A percentile compares a stretch with the other conserved stretches of the same genome.
Evolutionary conservation across 2,797 vertebrate genomes (phyloP).

Genomic region (Enteromius unitaeniatus): DNA sequence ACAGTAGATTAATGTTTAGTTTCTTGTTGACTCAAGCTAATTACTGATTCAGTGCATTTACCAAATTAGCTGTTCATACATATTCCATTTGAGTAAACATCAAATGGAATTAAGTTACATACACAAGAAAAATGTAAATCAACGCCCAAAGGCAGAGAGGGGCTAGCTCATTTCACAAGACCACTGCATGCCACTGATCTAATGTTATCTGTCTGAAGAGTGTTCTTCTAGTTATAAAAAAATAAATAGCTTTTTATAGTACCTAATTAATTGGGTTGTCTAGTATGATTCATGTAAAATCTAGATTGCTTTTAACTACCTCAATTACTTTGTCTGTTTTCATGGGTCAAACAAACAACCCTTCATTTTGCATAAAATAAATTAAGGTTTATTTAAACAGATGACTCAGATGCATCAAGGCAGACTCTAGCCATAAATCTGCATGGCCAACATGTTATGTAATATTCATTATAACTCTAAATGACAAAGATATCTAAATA

Average conservation of each 20-base stretch:
- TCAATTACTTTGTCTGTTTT: constrained; percentile 19
- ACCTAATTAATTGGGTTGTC: constrained; percentile 6
- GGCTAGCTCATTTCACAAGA: neutral
- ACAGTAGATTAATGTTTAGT: neutral
- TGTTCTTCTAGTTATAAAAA: neutral
- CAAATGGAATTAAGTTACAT: neutral
- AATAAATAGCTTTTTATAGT: neutral
- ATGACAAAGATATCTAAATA: constrained; percentile 1
- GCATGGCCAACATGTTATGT: neutral
- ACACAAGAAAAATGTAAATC: neutral
- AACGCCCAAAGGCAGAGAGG: neutral
- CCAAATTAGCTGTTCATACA: no score
- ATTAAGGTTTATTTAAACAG: constrained; percentile 8
- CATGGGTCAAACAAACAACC: constrained; percentile 9
- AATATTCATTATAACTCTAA: neutral
- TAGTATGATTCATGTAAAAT: constrained; percentile 17
- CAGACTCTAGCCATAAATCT: neutral
- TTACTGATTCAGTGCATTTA: neutral
- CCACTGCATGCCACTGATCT: neutral
- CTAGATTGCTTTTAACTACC: neutral
- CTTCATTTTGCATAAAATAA: constrained; percentile 27
- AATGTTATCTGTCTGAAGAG: neutral
- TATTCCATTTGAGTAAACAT: neutral
- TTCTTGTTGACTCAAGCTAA: neutral
- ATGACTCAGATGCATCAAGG: constrained; percentile 12